Evolutionary conservation across 2,888 invertebrate species (phyloP).

Genomic region (Saturnia japonica): DNA sequence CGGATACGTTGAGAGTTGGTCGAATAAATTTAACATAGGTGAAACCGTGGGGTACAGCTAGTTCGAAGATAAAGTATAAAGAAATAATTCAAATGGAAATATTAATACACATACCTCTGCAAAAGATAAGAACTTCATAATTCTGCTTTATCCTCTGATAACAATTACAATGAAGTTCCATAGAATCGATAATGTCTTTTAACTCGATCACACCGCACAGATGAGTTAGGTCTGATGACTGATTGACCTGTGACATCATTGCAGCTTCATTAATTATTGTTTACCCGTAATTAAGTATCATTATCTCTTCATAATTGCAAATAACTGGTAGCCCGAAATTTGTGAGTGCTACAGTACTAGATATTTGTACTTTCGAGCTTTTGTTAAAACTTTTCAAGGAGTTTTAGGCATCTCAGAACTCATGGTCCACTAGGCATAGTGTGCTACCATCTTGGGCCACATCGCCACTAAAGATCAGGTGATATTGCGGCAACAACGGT

Average conservation of each 20-base stretch:
- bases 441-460: too few relatives aligned
- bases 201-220: background rate
- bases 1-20: too few relatives aligned
- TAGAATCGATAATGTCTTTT: background rate
- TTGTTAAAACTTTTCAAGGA: too few relatives aligned
- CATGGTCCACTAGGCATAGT: too few relatives aligned
- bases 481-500: too few relatives aligned
- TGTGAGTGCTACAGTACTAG: background rate
- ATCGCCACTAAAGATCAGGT: too few relatives aligned
- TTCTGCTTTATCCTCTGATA: background rate
- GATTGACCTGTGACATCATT: conserved; percentile 8
- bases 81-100: background rate
- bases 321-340: background rate
- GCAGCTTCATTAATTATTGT: conserved; percentile 3
- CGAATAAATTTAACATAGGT: too few relatives aligned
- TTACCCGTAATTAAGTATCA: conserved; percentile 1
- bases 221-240: background rate
- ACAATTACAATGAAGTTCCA: background rate
- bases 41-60: too few relatives aligned
- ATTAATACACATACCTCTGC: background rate
- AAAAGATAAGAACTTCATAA: background rate
- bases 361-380: background rate
- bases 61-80: background rate
- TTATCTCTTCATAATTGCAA: background rate
- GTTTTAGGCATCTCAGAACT: too few relatives aligned